A percentile compares a stretch with the other conserved stretches of the same genome.
Evolutionary conservation across 1,140 invertebrate genomes (phyloP).

Genomic region (Ephestia elutella): DNA sequence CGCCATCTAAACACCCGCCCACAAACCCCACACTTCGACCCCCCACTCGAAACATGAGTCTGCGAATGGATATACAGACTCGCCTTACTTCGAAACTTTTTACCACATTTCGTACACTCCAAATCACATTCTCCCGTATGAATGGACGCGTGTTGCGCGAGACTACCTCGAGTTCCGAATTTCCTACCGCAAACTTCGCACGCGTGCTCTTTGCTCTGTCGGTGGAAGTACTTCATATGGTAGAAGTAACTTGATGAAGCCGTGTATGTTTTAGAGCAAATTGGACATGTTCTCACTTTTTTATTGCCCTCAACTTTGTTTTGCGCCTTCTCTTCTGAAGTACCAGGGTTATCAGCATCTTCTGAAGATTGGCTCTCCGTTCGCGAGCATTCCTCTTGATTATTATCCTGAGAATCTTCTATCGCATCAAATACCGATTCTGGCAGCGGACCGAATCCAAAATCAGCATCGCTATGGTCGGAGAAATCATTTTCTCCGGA

Average conservation of each 20-base stretch:
- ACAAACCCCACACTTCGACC: slow-evolving; percentile 65
- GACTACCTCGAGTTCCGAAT: slow-evolving; percentile 67
- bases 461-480: slow-evolving; percentile 45
- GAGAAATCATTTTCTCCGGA: slow-evolving; percentile 35
- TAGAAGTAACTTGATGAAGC: slow-evolving; percentile 76
- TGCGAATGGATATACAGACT: slow-evolving; percentile 75
- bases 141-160: slow-evolving; percentile 50
- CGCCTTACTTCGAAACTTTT: slow-evolving; percentile 72
- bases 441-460: slow-evolving; percentile 38
- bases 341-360: not conserved
- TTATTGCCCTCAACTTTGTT: slow-evolving; percentile 51
- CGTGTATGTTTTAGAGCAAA: slow-evolving; percentile 81
- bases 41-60: slow-evolving; percentile 53
- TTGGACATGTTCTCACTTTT: slow-evolving; percentile 78
- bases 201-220: slow-evolving; percentile 70
- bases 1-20: slow-evolving; percentile 68
- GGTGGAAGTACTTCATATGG: slow-evolving; percentile 78
- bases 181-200: slow-evolving; percentile 74
- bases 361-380: slow-evolving; percentile 21
- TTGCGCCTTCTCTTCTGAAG: not conserved
- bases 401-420: slow-evolving; percentile 42
- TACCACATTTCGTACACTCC: slow-evolving; percentile 71
- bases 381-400: not conserved
- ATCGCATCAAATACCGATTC: slow-evolving; percentile 54
- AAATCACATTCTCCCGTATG: slow-evolving; percentile 72